phyloP scores from a whole-genome alignment of 2,113 vertebrate species.

The Cyanistes caeruleus region DNA sequence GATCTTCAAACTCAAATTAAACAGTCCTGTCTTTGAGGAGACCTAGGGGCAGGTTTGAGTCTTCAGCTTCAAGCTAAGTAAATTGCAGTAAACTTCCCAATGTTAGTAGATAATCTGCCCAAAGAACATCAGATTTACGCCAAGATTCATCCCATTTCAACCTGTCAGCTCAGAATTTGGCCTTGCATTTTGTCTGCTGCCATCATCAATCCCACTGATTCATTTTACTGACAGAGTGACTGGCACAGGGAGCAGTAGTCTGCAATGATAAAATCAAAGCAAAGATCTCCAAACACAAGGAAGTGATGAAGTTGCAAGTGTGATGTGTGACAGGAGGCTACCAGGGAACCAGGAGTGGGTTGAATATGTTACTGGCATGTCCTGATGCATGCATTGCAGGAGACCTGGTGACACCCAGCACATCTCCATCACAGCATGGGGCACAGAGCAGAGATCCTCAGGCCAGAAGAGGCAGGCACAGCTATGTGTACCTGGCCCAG shows the following conservation, averaged over 20 bases:
- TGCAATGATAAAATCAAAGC: not conserved
- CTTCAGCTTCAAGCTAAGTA: not conserved
- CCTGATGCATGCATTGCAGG: fast-evolving
- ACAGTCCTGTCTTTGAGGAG: not conserved
- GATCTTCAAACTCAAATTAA: not conserved
- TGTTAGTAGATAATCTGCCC: not conserved
- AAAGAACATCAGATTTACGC: not conserved
- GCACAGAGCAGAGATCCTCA: not conserved
- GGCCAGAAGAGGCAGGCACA: not conserved
- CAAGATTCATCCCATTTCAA: not conserved
- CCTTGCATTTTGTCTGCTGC: not conserved
- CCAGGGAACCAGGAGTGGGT: not conserved
- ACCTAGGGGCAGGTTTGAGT: not conserved
- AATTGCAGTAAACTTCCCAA: not conserved
- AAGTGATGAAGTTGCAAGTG: not conserved
- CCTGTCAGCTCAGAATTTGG: not conserved
- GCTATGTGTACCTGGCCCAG: not conserved
- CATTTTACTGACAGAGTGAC: not conserved
- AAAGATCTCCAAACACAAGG: not conserved
- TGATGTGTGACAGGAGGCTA: not conserved
- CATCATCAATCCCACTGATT: not conserved
- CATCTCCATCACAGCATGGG: not conserved
- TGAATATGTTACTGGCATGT: not conserved
- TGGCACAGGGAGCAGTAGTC: not conserved
- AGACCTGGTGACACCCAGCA: not conserved